Percentiles rank a stretch among this genome's conserved stretches.
These are phyloP conservation scores for Rhagonycha fulva DNA, from an alignment of 2,888 invertebrate genomes.

Conservation along the genomic window DNA sequence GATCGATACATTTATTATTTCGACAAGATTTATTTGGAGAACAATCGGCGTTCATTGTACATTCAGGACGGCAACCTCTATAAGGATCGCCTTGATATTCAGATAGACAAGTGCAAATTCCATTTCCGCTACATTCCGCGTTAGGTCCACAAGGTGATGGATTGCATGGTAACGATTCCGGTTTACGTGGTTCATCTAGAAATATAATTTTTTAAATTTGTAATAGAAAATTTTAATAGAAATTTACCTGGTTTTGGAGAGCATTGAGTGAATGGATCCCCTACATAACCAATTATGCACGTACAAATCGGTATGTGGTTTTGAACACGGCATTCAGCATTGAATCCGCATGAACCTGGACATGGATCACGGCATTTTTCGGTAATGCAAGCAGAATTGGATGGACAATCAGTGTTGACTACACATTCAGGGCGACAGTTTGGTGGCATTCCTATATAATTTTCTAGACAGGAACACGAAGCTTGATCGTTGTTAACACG, in stretches of 20 bases:
- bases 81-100: conserved; percentile 74
- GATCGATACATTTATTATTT: conserved; percentile 77
- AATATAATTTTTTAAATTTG: background rate
- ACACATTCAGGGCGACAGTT: conserved; percentile 75
- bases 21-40: conserved; percentile 74
- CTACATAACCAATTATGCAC: conserved; percentile 60
- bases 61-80: conserved; percentile 80
- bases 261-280: conserved; percentile 65
- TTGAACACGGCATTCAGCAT: conserved; percentile 62
- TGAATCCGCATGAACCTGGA: conserved; percentile 66
- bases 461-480: conserved; percentile 69
- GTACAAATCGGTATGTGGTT: conserved; percentile 66
- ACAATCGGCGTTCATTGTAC: conserved; percentile 81
- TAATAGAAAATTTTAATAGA: background rate
- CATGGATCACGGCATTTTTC: conserved; percentile 78
- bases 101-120: conserved; percentile 72
- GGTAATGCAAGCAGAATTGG: conserved; percentile 68
- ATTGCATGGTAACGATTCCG: conserved; percentile 63
- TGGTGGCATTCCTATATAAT: conserved; percentile 75
- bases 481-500: conserved; percentile 67
- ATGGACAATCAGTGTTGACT: conserved; percentile 69
- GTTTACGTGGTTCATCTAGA: conserved; percentile 18
- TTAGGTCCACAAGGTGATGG: conserved; percentile 79
- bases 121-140: conserved; percentile 70
- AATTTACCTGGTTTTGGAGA: conserved; percentile 17